A percentile compares a stretch with the other conserved stretches of the same genome.
Conservation (phyloP, 2,888 invertebrate genomes). For the Tetheella fluctuosa region DNA sequence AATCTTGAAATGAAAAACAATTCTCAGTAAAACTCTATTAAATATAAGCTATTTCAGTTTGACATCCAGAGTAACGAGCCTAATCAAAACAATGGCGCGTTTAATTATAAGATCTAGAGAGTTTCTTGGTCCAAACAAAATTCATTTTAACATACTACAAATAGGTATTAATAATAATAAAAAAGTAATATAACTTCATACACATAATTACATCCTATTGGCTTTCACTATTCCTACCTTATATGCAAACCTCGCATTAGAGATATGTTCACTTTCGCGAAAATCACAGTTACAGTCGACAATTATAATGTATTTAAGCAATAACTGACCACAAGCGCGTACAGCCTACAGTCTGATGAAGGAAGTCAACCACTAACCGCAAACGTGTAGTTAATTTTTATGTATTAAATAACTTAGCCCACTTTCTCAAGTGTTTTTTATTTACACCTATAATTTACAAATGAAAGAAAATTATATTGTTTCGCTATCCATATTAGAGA, state of each 20-base stretch:
- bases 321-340: slow-evolving; percentile 6
- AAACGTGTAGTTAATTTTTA: background rate
- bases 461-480: background rate
- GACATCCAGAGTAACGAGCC: background rate
- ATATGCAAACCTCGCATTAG: slow-evolving; percentile 26
- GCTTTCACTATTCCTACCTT: slow-evolving; percentile 7
- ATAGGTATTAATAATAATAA: no score
- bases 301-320: slow-evolving; percentile 36
- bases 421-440: background rate
- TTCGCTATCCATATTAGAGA: background rate
- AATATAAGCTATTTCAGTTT: background rate
- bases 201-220: no score
- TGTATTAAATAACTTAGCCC: background rate
- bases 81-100: background rate
- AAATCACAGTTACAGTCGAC: slow-evolving; percentile 30
- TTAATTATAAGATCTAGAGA: background rate
- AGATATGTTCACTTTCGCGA: slow-evolving; percentile 41
- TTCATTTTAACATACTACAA: no score
- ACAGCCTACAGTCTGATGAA: background rate
- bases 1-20: background rate
- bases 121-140: background rate
- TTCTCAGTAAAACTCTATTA: background rate
- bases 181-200: no score
- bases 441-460: background rate
- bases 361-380: background rate